Conservation (phyloP, 2,113 vertebrate genomes). For the Poeciliopsis occidentalis region DNA sequence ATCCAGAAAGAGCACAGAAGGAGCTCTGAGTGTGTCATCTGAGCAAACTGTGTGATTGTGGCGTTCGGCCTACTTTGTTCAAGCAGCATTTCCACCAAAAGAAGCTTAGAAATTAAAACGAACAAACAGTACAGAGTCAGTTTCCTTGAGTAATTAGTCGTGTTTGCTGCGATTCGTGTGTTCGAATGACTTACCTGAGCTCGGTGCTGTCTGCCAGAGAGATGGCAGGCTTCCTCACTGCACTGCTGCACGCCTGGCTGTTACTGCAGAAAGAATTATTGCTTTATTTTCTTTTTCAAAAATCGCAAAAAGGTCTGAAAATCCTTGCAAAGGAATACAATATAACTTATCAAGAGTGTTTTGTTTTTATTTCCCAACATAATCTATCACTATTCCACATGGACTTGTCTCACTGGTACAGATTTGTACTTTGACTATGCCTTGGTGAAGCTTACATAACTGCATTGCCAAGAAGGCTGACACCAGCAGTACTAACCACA, state of each 20-base stretch:
- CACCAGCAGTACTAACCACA: slow-evolving; percentile 20
- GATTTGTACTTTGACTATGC: slow-evolving; percentile 9
- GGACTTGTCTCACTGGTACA: slow-evolving; percentile 7
- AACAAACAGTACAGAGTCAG: no score
- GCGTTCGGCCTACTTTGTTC: neutral
- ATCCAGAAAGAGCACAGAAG: neutral
- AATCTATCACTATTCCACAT: neutral
- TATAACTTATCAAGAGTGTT: neutral
- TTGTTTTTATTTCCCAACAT: neutral
- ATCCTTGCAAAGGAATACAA: neutral
- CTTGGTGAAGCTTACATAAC: slow-evolving; percentile 47
- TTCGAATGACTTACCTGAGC: slow-evolving; percentile 84
- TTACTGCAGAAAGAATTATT: slow-evolving; percentile 80
- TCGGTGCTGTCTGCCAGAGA: slow-evolving; percentile 97
- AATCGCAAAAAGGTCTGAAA: neutral
- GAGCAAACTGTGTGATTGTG: neutral
- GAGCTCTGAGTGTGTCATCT: neutral
- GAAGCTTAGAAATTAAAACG: neutral
- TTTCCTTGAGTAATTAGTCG: neutral
- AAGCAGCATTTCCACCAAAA: neutral
- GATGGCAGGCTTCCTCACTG: slow-evolving; percentile 93
- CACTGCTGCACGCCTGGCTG: slow-evolving; percentile 93
- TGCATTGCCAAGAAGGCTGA: slow-evolving; percentile 34
- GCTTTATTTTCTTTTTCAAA: neutral
- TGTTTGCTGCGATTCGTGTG: neutral